Evolutionary conservation across 23 tunicate species (phyloP), one percentile per base, ranked within the genome.

Genomic region (Oikopleura dioica): DNA sequence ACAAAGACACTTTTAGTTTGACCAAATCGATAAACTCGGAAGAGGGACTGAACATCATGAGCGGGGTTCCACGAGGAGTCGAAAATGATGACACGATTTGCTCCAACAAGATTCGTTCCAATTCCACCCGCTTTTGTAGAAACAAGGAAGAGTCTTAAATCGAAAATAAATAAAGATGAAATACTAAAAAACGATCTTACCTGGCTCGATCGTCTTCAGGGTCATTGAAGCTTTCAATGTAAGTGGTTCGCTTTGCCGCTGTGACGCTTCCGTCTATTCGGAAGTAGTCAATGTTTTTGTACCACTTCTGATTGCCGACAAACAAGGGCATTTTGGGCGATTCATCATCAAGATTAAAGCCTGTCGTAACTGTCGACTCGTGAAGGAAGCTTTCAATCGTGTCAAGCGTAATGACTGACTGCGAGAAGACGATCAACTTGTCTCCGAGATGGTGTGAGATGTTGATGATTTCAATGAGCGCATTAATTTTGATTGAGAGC

Each of bases 41-140:
- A 89, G 69, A 89, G 84, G 35, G 96, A 84, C 76, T 89, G 96
- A 2, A 83, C 80, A 68, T 89, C 96, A 75, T 89, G 89, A 35
- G 86, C 35, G 1, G 96, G 96, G 38, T 89, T 89, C 96, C 96
- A 89, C 29, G 86, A 84, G 0, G 85, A 89, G 68, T 89, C 96
- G 77, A 89, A 89, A 33, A 89, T 82, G 1, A 89, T 83, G 50
- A 89, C 89, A 36, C 96, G 79, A 69, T 89, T 89, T 30, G 96
- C 96, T 1, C 91, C 96, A 0, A 89, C 89, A 38, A 89, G 76
- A 59, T 89, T 89, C 31, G 84, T 86, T 24, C 96, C 96, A 24
- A 89, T 76, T 21, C 91, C 81, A 12, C 96, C 96, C 35, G 96
- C 96, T 1, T 69, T 72, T 0, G 96, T 89, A 24, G 96, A 89